Base-by-base conservation (phyloP, 2,888 invertebrate species). In the Branchellion lobata region DNA sequence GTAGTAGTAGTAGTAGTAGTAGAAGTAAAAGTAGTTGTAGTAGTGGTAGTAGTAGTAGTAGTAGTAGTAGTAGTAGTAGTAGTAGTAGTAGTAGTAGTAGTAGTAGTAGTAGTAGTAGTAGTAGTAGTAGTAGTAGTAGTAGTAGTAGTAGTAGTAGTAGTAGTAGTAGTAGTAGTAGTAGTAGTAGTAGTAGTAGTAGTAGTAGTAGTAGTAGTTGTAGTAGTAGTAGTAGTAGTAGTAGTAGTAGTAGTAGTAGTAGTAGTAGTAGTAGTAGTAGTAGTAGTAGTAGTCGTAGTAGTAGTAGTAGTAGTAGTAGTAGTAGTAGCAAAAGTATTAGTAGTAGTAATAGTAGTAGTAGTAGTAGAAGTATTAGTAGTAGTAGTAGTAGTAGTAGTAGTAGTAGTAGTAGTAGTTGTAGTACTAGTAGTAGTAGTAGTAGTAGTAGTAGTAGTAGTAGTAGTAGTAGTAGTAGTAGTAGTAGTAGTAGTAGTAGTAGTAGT, bases 301-400 rank as follows among this genome's bases (percentile, higher is more conserved):
- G n/a, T n/a, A n/a, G n/a, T n/a, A n/a, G n/a, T n/a, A n/a, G n/a
- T n/a, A n/a, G n/a, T n/a, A n/a, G n/a, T n/a, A n/a, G n/a, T n/a
- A n/a, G n/a, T n/a, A n/a, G n/a, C n/a, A n/a, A n/a, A n/a, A n/a
- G n/a, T n/a, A n/a, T n/a, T n/a, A n/a, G n/a, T n/a, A n/a, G n/a
- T n/a, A n/a, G n/a, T n/a, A n/a, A n/a, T n/a, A n/a, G n/a, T n/a
- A n/a, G n/a, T n/a, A n/a, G n/a, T n/a, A n/a, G n/a, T n/a, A n/a
- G n/a, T n/a, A n/a, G n/a, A n/a, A n/a, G n/a, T n/a, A n/a, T n/a
- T n/a, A n/a, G n/a, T n/a, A n/a, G n/a, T n/a, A n/a, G n/a, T n/a
- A n/a, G n/a, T n/a, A n/a, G n/a, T n/a, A n/a, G 69, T 68, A 68
- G 69, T 68, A 68, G 69, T 68, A 68, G 69, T 68, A 68, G 69